Evolutionary conservation across 2,888 invertebrate genomes (phyloP).

Genomic region (Dilophus febrilis): DNA sequence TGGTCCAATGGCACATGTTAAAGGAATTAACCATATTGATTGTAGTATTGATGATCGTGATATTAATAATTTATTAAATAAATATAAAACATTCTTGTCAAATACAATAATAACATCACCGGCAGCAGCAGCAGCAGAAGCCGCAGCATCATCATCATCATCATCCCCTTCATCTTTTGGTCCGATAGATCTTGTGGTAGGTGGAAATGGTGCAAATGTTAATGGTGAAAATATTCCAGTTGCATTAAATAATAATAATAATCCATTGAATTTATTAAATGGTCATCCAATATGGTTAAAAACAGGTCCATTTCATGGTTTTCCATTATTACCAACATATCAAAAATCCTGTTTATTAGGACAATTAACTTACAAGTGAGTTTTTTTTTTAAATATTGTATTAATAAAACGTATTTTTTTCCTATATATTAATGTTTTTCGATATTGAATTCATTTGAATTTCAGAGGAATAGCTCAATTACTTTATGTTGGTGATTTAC

Average conservation of each 20-base stretch:
- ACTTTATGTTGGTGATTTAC: conserved; percentile 53
- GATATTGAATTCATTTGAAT: not conserved
- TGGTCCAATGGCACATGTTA: conserved; percentile 69
- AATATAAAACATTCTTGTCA: conserved; percentile 14
- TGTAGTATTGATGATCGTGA: conserved; percentile 37
- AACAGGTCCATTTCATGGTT: conserved; percentile 68
- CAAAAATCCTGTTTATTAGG: conserved; percentile 61
- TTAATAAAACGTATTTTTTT: no score
- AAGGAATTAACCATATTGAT: conserved; percentile 57
- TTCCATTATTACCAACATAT: conserved; percentile 54
- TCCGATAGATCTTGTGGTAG: no score
- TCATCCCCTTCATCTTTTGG: no score
- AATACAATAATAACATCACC: conserved; percentile 7
- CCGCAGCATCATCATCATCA: no score
- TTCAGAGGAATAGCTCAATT: conserved; percentile 61
- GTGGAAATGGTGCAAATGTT: not conserved
- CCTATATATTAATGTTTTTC: conserved; percentile 1
- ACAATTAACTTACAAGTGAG: conserved; percentile 52
- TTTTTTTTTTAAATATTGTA: conserved; percentile 10
- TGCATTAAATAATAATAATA: no score
- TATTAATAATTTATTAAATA: conserved; percentile 27
- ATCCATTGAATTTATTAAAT: no score
- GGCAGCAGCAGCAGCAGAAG: conserved; percentile 10
- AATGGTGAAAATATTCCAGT: no score
- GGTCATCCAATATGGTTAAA: conserved; percentile 56